Evolutionary conservation across 2,797 vertebrate genomes (phyloP).

Genomic region (Crypturellus tataupa): DNA sequence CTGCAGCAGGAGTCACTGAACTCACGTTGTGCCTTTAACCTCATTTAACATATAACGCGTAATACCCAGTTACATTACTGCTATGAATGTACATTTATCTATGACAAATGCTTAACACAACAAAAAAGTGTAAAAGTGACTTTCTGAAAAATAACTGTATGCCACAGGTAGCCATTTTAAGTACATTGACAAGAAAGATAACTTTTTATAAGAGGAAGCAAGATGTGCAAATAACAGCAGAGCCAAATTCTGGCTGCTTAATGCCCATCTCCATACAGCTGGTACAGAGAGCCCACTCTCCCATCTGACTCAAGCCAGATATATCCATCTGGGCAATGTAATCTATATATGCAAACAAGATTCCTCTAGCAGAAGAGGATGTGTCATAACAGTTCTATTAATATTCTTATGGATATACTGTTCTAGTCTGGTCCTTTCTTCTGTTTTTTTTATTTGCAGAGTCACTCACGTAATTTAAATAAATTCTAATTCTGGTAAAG

Average conservation of each 20-base stretch:
- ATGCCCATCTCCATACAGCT: conserved; percentile 41
- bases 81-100: neutral
- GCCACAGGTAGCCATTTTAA: neutral
- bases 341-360: neutral
- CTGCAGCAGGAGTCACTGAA: neutral
- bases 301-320: conserved; percentile 65
- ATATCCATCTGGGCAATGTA: conserved; percentile 16
- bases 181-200: neutral
- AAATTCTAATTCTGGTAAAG: neutral
- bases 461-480: neutral
- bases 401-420: conserved; percentile 17
- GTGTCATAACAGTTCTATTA: conserved; percentile 34
- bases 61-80: neutral
- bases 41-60: neutral
- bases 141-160: neutral
- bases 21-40: neutral
- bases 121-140: neutral
- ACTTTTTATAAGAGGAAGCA: conserved; percentile 31
- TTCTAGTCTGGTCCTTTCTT: neutral
- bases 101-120: neutral
- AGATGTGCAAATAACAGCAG: conserved; percentile 30
- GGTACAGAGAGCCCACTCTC: conserved; percentile 59
- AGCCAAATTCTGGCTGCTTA: conserved; percentile 41
- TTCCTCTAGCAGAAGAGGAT: neutral
- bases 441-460: neutral